phyloP scores from a whole-genome alignment of 2,888 invertebrate genomes.

The Strigamia crassipes region DNA sequence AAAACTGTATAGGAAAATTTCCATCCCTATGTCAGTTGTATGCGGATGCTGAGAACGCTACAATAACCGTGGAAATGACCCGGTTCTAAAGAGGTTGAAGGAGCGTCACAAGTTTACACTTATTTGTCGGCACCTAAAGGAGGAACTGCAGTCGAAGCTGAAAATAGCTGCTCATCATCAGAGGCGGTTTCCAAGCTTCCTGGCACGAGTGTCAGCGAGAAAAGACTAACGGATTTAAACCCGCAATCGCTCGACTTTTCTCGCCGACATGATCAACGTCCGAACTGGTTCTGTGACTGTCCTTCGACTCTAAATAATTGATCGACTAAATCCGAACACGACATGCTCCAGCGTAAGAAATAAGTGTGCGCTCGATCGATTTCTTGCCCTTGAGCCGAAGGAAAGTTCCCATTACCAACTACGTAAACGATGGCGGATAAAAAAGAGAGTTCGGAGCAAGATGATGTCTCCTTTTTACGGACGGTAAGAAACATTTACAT shows the following conservation, averaged over 20 bases:
- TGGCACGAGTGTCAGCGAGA: constrained; percentile 32
- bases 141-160: constrained; percentile 35
- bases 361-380: constrained; percentile 26
- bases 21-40: neutral
- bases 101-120: constrained; percentile 8
- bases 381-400: constrained; percentile 37
- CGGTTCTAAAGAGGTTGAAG: neutral
- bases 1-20: neutral
- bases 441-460: constrained; percentile 96
- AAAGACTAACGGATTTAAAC: constrained; percentile 20
- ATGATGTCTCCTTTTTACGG: constrained; percentile 99
- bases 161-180: constrained; percentile 10
- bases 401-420: constrained; percentile 34
- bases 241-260: constrained; percentile 38
- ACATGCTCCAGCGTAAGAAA: neutral
- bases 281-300: constrained; percentile 35
- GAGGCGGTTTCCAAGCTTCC: constrained; percentile 28
- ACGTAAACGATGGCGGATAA: constrained; percentile 77
- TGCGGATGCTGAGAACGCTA: constrained; percentile 14
- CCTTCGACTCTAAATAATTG: constrained; percentile 25
- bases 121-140: constrained; percentile 28
- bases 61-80: neutral
- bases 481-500: constrained; percentile 75
- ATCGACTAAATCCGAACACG: constrained; percentile 24
- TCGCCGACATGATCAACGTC: constrained; percentile 36